Evolutionary conservation across 2,888 invertebrate species (phyloP), one percentile per base, ranked within the genome.

Genomic region (Microctonus hyperodae): DNA sequence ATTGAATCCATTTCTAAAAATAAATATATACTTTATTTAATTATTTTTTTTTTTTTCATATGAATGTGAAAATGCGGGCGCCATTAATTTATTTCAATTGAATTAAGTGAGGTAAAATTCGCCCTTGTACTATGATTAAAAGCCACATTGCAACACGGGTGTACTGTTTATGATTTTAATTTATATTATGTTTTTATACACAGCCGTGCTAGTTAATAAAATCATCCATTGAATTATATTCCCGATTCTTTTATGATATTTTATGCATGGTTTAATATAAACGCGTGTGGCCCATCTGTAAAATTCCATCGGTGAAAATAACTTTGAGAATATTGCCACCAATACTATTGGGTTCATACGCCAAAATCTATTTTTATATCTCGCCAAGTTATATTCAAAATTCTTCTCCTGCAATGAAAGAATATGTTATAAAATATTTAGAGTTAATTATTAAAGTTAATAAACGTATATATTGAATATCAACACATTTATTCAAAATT

Each of bases 41-140:
- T 9, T 25, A 13, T 22, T 23, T 59, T 20, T 13, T 50, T 16
- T n/a, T 33, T 20, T 20, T 33, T 33, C n/a, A 37, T 37, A 37
- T 40, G 2, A 40, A 37, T 31, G 59, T 61, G 23, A 48, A 61
- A 66, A 62, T 66, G 66, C 66, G 66, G 66, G 61, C 33, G 51
- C 56, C 31, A 44, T 64, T 64, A 64, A 64, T 64, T 64, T 5
- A 57, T 16, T 37, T 56, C 48, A 66, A 66, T 66, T 61, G 16
- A 56, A 62, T 66, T 61, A 51, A 55, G 6, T 20, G 9, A 28
- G n/a, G 44, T 61, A 23, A 20, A 61, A 44, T 22, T 13, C 1
- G n/a, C 37, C 23, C 23, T 58, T 58, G 37, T 58, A 23, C 10
- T 20, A 58, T 58, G 37, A 56, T 35, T 56, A 31, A 33, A 56